Evolutionary conservation across 2,113 vertebrate genomes (phyloP).

Genomic region (Alethe castanea): DNA sequence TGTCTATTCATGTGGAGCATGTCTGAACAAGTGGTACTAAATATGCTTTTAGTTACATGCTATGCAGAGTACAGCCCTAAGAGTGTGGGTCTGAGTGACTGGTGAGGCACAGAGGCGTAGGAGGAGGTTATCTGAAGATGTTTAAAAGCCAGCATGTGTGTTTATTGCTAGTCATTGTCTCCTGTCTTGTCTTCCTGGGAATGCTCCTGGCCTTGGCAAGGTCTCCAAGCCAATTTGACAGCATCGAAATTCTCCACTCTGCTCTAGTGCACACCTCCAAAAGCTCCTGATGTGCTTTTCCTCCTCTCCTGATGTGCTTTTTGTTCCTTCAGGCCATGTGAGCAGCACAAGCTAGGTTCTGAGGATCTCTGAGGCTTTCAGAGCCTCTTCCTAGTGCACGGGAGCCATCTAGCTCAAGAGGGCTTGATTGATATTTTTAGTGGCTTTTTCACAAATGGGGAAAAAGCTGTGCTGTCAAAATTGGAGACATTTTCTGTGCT

Average conservation of each 20-base stretch:
- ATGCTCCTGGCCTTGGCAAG: background rate
- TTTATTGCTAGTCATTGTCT: background rate
- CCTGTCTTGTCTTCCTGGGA: background rate
- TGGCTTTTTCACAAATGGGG: background rate
- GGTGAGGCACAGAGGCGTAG: background rate
- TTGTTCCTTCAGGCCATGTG: background rate
- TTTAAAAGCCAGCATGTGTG: background rate
- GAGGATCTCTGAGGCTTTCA: background rate
- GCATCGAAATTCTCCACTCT: background rate
- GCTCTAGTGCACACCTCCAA: background rate
- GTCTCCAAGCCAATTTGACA: background rate
- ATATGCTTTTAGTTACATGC: background rate
- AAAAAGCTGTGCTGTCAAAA: background rate
- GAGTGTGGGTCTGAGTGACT: background rate
- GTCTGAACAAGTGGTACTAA: background rate
- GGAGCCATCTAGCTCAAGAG: conserved; percentile 11
- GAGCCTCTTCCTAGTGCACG: background rate
- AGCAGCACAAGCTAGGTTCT: background rate
- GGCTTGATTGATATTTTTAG: background rate
- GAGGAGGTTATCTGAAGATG: background rate
- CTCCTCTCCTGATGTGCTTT: background rate
- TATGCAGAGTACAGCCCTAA: background rate
- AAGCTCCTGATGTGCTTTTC: background rate
- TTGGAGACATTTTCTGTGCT: background rate
- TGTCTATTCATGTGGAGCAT: background rate